Evolutionary conservation across 2,113 vertebrate genomes (phyloP).

Genomic region (Climacteris rufus): DNA sequence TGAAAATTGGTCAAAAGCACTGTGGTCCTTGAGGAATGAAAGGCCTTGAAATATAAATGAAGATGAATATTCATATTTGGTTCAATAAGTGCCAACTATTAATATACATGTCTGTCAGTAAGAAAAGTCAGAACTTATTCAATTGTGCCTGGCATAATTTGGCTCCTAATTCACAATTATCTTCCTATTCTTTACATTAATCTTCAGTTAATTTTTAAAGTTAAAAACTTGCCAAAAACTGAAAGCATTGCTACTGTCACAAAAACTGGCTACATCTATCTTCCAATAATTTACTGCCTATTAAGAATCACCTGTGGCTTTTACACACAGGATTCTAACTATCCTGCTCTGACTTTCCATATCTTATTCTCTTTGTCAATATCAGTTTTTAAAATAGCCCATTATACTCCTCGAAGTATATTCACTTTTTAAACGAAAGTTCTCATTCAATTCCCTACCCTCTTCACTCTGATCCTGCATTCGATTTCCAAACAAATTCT

Average conservation of each 20-base stretch:
- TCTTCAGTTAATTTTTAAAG: conserved; percentile 17
- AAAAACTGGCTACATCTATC: not conserved
- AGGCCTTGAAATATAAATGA: conserved; percentile 99
- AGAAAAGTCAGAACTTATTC: conserved; percentile 80
- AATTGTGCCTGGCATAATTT: conserved; percentile 84
- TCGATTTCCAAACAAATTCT: not conserved
- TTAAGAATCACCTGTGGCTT: conserved; percentile 39
- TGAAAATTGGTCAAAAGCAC: conserved; percentile 92
- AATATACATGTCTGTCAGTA: conserved; percentile 97
- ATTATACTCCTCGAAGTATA: not conserved
- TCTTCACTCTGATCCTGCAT: not conserved
- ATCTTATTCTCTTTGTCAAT: not conserved
- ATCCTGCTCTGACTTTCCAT: not conserved
- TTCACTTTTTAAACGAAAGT: not conserved
- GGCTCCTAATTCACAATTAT: conserved; percentile 89
- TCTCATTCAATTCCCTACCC: not conserved
- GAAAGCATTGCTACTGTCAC: not conserved
- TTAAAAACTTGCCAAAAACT: not conserved
- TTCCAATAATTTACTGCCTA: not conserved
- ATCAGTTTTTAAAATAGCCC: not conserved
- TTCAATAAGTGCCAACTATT: conserved; percentile 95
- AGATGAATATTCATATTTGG: conserved; percentile 99
- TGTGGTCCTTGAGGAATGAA: conserved; percentile 87
- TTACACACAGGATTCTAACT: not conserved
- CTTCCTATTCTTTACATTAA: conserved; percentile 75